Conservation (phyloP, 92 coral and sea anemone genomes). For the Blastomussa wellsi region DNA sequence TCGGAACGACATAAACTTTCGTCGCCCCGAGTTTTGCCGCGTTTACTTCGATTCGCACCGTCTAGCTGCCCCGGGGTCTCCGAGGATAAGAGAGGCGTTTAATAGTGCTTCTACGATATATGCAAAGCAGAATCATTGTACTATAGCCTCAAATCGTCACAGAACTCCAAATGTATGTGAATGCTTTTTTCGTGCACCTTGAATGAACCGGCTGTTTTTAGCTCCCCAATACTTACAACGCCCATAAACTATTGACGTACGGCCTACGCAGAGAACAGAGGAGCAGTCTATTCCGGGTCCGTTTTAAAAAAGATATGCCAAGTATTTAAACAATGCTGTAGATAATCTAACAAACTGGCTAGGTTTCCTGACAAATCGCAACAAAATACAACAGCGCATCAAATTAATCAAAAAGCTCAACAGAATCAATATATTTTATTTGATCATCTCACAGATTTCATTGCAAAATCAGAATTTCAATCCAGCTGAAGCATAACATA, state of each 20-base stretch:
- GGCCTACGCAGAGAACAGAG: neutral
- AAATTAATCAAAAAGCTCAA: neutral
- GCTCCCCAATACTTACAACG: neutral
- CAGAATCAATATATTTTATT: no score
- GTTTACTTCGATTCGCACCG: no score
- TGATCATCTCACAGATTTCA: neutral
- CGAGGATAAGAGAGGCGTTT: no score
- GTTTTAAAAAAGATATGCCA: neutral
- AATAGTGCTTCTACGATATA: no score
- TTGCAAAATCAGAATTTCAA: no score
- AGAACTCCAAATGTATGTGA: neutral
- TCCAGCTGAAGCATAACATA: neutral
- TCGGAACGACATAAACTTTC: no score
- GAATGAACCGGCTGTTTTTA: neutral
- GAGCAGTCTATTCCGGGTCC: neutral
- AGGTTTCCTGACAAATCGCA: neutral
- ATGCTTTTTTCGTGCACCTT: neutral
- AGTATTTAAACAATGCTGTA: neutral
- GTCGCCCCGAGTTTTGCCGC: no score
- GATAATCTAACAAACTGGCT: neutral
- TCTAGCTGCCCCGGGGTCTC: no score
- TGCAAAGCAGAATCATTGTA: no score
- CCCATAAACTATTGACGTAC: neutral
- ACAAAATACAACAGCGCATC: neutral
- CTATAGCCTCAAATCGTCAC: neutral